Evolutionary conservation across 1,140 invertebrate species (phyloP).

Genomic region (Bombyx mori): ASM3026992v2 NC_085113.1:11867001-11867500

Average conservation of each 20-base stretch:
- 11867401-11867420: conserved; percentile 16
- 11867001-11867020: conserved; percentile 13
- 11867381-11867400: conserved; percentile 20
- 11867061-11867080: conserved; percentile 13
- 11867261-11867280: too few species aligned
- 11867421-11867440: conserved; percentile 21
- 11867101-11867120: conserved; percentile 10
- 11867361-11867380: conserved; percentile 15
- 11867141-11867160: neutral
- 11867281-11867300: conserved; percentile 2
- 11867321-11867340: conserved; percentile 7
- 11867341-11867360: conserved; percentile 15
- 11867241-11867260: too few species aligned
- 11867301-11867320: conserved; percentile 6
- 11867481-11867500: neutral
- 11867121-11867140: neutral
- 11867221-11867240: too few species aligned
- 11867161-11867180: too few species aligned
- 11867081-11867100: conserved; percentile 38
- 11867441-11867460: conserved; percentile 16
- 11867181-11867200: too few species aligned
- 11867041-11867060: conserved; percentile 22
- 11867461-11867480: neutral
- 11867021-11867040: conserved; percentile 40
- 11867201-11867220: too few species aligned